Conservation (phyloP, 2,113 vertebrate genomes). For the Nothobranchius kuhntae region DNA sequence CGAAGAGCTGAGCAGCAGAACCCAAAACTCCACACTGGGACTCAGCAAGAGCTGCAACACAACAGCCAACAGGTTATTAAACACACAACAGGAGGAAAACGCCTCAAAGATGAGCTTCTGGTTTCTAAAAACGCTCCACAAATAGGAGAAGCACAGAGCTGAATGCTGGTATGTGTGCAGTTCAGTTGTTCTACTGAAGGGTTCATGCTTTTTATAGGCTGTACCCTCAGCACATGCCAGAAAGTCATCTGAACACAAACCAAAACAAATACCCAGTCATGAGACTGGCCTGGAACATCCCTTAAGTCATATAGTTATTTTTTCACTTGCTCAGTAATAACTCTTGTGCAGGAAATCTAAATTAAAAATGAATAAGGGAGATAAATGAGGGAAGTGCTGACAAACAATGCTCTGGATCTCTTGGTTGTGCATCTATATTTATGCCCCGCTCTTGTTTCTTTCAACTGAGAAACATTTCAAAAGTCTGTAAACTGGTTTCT, state of each 20-base stretch:
- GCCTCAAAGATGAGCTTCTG: neutral
- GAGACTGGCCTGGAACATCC: constrained; percentile 57
- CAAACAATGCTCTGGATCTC: too few species aligned
- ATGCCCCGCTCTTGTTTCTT: too few species aligned
- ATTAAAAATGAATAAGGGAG: too few species aligned
- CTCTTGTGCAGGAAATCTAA: too few species aligned
- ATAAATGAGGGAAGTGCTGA: too few species aligned
- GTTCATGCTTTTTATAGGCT: constrained; percentile 62
- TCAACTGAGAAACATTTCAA: too few species aligned
- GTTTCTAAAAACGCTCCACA: constrained; percentile 5
- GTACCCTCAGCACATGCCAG: constrained; percentile 40
- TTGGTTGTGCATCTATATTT: too few species aligned
- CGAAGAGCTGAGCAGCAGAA: constrained; percentile 61
- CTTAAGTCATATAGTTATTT: constrained; percentile 29
- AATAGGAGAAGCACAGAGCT: neutral
- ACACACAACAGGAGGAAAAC: constrained; percentile 7
- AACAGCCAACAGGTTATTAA: neutral
- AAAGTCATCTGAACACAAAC: constrained; percentile 51
- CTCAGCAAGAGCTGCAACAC: neutral
- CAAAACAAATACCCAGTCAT: constrained; percentile 66
- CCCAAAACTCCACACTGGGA: constrained; percentile 41
- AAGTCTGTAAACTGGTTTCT: too few species aligned
- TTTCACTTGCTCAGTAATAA: neutral
- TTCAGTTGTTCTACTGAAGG: constrained; percentile 15
- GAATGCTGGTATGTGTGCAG: constrained; percentile 20